A percentile compares a stretch with the other conserved stretches of the same genome.
phyloP scores from a whole-genome alignment of 2,888 invertebrate genomes.

The Orgyia antiqua region DNA sequence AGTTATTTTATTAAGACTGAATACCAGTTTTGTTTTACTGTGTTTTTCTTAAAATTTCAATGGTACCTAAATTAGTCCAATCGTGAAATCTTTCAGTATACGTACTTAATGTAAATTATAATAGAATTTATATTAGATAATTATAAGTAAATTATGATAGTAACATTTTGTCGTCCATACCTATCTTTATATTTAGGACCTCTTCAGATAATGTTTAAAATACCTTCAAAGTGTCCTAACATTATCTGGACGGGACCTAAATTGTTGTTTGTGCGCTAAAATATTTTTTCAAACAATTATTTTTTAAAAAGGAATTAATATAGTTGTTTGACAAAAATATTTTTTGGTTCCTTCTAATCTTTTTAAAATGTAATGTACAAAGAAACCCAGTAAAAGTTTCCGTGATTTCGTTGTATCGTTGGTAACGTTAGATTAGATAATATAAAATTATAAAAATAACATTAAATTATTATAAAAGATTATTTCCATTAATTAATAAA shows the following conservation, averaged over 20 bases:
- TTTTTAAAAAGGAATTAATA: slow-evolving; percentile 1
- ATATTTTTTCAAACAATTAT: slow-evolving; percentile 20
- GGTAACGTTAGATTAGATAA: slow-evolving; percentile 19
- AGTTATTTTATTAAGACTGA: slow-evolving; percentile 75
- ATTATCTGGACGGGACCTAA: slow-evolving; percentile 44
- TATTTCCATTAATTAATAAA: slow-evolving; percentile 1
- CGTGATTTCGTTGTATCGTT: slow-evolving; percentile 23
- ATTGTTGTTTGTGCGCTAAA: slow-evolving; percentile 7
- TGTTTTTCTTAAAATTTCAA: slow-evolving; percentile 47
- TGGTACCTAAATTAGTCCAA: slow-evolving; percentile 72
- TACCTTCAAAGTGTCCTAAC: slow-evolving; percentile 21
- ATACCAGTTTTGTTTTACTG: slow-evolving; percentile 68
- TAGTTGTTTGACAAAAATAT: slow-evolving; percentile 22
- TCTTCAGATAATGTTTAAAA: slow-evolving; percentile 46
- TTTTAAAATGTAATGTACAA: slow-evolving; percentile 19
- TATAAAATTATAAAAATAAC: slow-evolving; percentile 12
- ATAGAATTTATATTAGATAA: slow-evolving; percentile 78
- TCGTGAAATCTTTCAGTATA: slow-evolving; percentile 75
- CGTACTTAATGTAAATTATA: slow-evolving; percentile 77
- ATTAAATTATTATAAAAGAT: slow-evolving; percentile 5
- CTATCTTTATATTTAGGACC: slow-evolving; percentile 44
- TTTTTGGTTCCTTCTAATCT: slow-evolving; percentile 12
- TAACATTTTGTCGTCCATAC: slow-evolving; percentile 65
- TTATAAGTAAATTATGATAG: slow-evolving; percentile 74
- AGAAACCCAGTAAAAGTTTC: slow-evolving; percentile 16